Evolutionary conservation across 2,113 vertebrate genomes (phyloP).

Genomic region (Microtus pennsylvanicus): DNA sequence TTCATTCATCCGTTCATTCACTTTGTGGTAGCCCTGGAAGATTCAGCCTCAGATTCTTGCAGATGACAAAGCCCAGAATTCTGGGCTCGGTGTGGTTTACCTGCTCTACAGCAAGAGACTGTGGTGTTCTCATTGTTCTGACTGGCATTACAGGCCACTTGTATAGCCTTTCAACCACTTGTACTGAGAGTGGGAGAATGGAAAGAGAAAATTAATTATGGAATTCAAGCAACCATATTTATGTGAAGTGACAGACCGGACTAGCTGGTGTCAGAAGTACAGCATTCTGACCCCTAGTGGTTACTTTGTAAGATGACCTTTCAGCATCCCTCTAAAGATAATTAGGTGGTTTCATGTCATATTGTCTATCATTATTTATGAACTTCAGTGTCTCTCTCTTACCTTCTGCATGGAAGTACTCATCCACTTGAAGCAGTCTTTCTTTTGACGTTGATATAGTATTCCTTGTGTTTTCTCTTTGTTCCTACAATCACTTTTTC

Average conservation of each 20-base stretch:
- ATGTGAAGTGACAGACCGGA: not conserved
- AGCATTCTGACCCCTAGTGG: slow-evolving; percentile 77
- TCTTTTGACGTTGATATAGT: not conserved
- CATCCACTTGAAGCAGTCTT: not conserved
- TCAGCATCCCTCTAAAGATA: not conserved
- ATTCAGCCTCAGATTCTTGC: not conserved
- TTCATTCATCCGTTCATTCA: too few species aligned
- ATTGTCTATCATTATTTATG: not conserved
- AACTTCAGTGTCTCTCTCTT: not conserved
- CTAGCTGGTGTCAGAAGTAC: not conserved
- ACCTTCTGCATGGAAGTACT: not conserved
- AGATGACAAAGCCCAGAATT: not conserved
- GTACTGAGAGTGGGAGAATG: not conserved
- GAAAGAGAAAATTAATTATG: slow-evolving; percentile 33
- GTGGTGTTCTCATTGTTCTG: not conserved
- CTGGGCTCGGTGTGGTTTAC: not conserved
- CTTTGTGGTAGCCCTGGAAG: not conserved
- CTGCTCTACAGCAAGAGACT: not conserved
- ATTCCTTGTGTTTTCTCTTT: not conserved
- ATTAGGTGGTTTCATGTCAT: not conserved
- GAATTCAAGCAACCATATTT: not conserved
- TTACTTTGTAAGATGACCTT: not conserved
- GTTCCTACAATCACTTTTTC: not conserved
- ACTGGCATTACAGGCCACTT: not conserved
- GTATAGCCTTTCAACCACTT: not conserved